Evolutionary conservation across 1,140 invertebrate species (phyloP), one percentile per base, ranked within the genome.

Genomic region (Chymomyza costata): DNA sequence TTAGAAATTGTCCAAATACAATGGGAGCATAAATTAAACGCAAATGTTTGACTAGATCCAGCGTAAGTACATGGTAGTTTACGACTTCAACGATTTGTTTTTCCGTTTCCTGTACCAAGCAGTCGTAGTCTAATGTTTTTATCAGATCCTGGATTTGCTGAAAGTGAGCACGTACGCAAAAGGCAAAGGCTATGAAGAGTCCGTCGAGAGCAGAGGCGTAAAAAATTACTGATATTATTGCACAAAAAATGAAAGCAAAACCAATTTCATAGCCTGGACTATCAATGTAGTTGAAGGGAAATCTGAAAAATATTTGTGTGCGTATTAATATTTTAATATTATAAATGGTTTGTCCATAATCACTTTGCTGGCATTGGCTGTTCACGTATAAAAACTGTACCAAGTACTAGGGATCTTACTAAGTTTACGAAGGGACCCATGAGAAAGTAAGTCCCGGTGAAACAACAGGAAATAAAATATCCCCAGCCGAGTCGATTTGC

Each of bases 141-240:
- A n/a, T n/a, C n/a, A n/a, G n/a, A n/a, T n/a, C n/a, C n/a, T 45
- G 21, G 6, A 84, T 74, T n/a, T 51, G 44, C 11, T 68, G 63
- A 6, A 84, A 84, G 48, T 84, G 82, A 5, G 55, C 63, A 13
- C 82, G 68, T 3, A 84, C 28, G 63, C 84, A 65, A 5, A 82
- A 76, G 16, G 82, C 73, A 32, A 83, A 84, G 0, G 68, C 67
- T 16, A 84, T 62, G 14, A 84, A 84, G 1, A 84, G 28, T 1
- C 82, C 82, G 13, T 84, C 82, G 0, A 80, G 58, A 3, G 82
- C 82, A 1, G 65, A 70, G 10, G 73, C 81, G 17, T 76, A 82
- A 6, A 58, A 34, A 7, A 84, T 65, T 3, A 84, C 82, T 2
- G 45, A 34, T 1, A 80, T 25, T 10, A 82, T 84, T 1, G 71